Conservation (phyloP, 1,140 invertebrate species). For the Diorhabda elongata region DNA sequence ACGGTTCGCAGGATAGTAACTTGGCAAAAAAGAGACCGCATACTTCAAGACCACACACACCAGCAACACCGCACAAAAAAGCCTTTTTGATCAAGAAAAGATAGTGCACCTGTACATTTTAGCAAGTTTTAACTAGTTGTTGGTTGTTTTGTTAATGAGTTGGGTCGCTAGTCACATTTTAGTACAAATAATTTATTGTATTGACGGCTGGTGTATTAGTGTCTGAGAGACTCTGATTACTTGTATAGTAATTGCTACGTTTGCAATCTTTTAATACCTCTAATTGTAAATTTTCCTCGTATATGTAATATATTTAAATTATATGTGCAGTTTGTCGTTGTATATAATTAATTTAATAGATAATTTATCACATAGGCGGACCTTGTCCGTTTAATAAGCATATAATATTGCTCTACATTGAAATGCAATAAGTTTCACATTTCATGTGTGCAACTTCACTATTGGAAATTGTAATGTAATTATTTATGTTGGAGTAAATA, state of each 20-base stretch:
- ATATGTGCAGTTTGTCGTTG: slow-evolving; percentile 46
- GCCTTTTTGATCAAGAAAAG: slow-evolving; percentile 43
- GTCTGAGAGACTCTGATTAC: slow-evolving; percentile 24
- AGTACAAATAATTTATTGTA: slow-evolving; percentile 41
- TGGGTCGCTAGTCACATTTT: slow-evolving; percentile 41
- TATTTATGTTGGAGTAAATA: neutral
- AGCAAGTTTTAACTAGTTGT: slow-evolving; percentile 26
- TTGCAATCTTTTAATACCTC: slow-evolving; percentile 43
- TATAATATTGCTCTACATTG: slow-evolving; percentile 11
- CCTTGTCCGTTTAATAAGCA: slow-evolving; percentile 13
- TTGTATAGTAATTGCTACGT: slow-evolving; percentile 36
- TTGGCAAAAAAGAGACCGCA: slow-evolving; percentile 37
- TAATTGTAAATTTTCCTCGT: slow-evolving; percentile 43
- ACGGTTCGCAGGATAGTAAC: slow-evolving; percentile 37
- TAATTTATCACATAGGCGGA: slow-evolving; percentile 19
- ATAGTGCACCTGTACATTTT: slow-evolving; percentile 41
- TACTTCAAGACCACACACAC: slow-evolving; percentile 35
- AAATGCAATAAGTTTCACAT: slow-evolving; percentile 25
- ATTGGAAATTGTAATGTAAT: slow-evolving; percentile 1
- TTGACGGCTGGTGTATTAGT: slow-evolving; percentile 22
- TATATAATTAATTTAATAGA: slow-evolving; percentile 41
- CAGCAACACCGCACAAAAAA: slow-evolving; percentile 39
- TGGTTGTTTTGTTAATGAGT: slow-evolving; percentile 35
- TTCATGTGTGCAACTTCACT: slow-evolving; percentile 8
- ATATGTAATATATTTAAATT: slow-evolving; percentile 42